Evolutionary conservation across 2,888 invertebrate species (phyloP).

Genomic region (Mystacides longicornis): DNA sequence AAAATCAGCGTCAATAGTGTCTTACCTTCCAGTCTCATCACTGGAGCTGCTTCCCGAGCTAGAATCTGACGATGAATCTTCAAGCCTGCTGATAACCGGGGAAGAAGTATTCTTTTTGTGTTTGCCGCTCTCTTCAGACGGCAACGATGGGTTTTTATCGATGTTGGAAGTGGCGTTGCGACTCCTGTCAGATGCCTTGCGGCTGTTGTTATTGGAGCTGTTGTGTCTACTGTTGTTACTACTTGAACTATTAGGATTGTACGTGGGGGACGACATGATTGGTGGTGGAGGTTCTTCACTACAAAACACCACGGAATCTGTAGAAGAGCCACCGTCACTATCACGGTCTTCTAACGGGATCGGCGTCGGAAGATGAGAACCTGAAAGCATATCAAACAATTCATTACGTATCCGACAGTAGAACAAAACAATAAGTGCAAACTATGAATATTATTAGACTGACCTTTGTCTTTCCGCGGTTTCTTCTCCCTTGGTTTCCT

Average conservation of each 20-base stretch:
- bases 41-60: slow-evolving; percentile 7
- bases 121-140: background rate
- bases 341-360: background rate
- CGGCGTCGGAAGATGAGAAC: background rate
- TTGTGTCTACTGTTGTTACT: background rate
- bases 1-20: too few relatives aligned
- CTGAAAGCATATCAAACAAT: background rate
- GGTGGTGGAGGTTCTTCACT: slow-evolving; percentile 15
- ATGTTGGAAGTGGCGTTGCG: background rate
- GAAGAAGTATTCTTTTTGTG: slow-evolving; percentile 1
- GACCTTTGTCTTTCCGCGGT: slow-evolving; percentile 5
- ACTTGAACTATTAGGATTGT: background rate
- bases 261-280: slow-evolving; percentile 1
- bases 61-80: slow-evolving; percentile 15
- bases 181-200: background rate
- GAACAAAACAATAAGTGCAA: too few relatives aligned
- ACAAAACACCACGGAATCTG: slow-evolving; percentile 22
- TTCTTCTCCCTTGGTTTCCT: slow-evolving; percentile 16
- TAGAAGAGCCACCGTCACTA: slow-evolving; percentile 16
- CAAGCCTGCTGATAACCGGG: slow-evolving; percentile 16
- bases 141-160: background rate
- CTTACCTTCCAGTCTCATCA: background rate
- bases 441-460: too few relatives aligned
- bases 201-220: background rate
- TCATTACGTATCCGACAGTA: too few relatives aligned